phyloP scores from a whole-genome alignment of 1,140 invertebrate genomes.

The Sminthurides bifidus region DNA sequence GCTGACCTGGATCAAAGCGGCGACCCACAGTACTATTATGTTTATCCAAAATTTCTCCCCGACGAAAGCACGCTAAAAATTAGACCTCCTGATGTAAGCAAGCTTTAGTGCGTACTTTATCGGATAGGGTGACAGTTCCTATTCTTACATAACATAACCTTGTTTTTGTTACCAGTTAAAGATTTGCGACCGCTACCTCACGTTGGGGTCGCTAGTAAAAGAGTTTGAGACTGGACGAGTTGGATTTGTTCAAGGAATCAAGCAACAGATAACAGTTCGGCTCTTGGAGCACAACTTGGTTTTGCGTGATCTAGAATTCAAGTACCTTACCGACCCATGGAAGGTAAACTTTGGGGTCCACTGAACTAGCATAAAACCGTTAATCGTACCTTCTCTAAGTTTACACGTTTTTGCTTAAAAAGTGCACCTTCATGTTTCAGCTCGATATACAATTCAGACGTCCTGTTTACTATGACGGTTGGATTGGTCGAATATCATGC shows the following conservation, averaged over 20 bases:
- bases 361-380: too few species aligned
- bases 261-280: not conserved
- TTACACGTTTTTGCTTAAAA: not conserved
- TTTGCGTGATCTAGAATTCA: not conserved
- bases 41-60: constrained; percentile 2
- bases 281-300: not conserved
- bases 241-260: constrained; percentile 2
- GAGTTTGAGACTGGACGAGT: constrained; percentile 1
- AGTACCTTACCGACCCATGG: constrained; percentile 1
- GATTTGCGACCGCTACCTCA: constrained; percentile 1
- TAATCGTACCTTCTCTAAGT: not conserved
- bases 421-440: not conserved
- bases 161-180: not conserved
- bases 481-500: not conserved
- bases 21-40: constrained; percentile 3
- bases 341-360: constrained; percentile 2
- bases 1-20: not conserved
- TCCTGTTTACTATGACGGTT: constrained; percentile 1
- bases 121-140: too few species aligned
- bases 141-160: not conserved
- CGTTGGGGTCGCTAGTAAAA: not conserved
- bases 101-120: too few species aligned
- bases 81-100: not conserved
- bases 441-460: constrained; percentile 1
- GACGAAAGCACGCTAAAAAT: not conserved